phyloP scores from a whole-genome alignment of 1,140 invertebrate species.

The Cotesia glomerata region DNA sequence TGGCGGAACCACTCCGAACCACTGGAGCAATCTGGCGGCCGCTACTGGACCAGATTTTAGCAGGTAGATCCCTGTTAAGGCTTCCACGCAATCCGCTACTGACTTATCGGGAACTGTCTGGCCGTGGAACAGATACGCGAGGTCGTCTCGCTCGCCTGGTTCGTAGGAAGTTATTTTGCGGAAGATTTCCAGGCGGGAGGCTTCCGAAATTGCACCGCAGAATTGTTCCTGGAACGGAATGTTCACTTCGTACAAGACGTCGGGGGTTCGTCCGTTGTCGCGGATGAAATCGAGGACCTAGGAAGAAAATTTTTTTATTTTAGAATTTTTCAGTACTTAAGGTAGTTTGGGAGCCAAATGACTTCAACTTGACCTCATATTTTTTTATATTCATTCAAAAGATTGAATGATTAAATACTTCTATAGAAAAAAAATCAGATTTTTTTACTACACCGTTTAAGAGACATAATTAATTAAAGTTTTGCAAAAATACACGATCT shows the following conservation, averaged over 20 bases:
- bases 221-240: constrained; percentile 57
- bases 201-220: constrained; percentile 49
- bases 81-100: constrained; percentile 84
- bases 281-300: constrained; percentile 42
- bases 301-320: too few relatives aligned
- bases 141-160: too few relatives aligned
- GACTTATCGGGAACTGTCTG: constrained; percentile 68
- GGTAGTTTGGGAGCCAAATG: too few relatives aligned
- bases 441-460: too few relatives aligned
- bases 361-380: too few relatives aligned
- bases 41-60: constrained; percentile 64
- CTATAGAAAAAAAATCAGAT: too few relatives aligned
- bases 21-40: constrained; percentile 73
- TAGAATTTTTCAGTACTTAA: too few relatives aligned
- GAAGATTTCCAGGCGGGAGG: constrained; percentile 35
- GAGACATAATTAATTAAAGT: too few relatives aligned
- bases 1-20: constrained; percentile 72
- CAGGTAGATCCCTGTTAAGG: constrained; percentile 81
- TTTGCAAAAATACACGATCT: too few relatives aligned
- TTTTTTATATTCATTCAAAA: too few relatives aligned
- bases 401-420: too few relatives aligned
- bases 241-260: constrained; percentile 58
- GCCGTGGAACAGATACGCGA: constrained; percentile 59
- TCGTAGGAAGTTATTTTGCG: constrained; percentile 38
- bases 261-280: constrained; percentile 44